A percentile compares a stretch with the other conserved stretches of the same genome.
These are phyloP conservation scores for Kryptolebias marmoratus DNA, from an alignment of 2,113 vertebrate species.

Conservation along the genomic window DNA sequence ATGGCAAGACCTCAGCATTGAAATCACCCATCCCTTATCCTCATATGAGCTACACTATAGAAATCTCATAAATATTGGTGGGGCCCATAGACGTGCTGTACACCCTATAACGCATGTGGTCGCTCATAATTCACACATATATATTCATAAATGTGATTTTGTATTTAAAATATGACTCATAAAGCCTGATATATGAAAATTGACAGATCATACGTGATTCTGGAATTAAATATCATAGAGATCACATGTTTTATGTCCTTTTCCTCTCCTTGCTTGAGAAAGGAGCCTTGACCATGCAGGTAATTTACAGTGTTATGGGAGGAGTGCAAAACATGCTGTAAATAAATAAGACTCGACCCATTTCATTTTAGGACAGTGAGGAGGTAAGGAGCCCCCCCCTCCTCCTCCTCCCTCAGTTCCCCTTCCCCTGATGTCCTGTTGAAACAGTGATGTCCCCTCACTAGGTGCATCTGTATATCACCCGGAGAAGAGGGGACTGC, in stretches of 20 bases:
- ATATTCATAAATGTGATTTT: constrained; percentile 81
- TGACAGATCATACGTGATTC: constrained; percentile 83
- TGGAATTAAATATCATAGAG: constrained; percentile 82
- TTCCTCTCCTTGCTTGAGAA: constrained; percentile 66
- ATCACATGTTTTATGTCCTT: constrained; percentile 78
- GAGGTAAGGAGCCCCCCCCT: constrained; percentile 30
- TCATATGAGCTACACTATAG: constrained; percentile 57
- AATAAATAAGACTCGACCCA: constrained; percentile 82
- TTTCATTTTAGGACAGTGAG: constrained; percentile 76
- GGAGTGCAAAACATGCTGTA: constrained; percentile 84
- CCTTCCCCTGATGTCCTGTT: constrained; percentile 39
- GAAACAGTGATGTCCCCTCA: constrained; percentile 57
- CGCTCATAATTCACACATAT: constrained; percentile 79
- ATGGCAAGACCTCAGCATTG: constrained; percentile 48
- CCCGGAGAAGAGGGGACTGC: constrained; percentile 58
- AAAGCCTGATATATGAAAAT: constrained; percentile 84
- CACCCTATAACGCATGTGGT: constrained; percentile 69
- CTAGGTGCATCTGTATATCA: constrained; percentile 73
- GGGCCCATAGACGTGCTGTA: constrained; percentile 74
- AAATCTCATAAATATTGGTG: constrained; percentile 77
- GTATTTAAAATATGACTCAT: constrained; percentile 84
- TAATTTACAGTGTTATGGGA: constrained; percentile 87
- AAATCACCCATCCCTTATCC: constrained; percentile 64
- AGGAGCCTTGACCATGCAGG: constrained; percentile 81
- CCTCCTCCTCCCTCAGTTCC: neutral